These are phyloP conservation scores for Merluccius polli DNA, from an alignment of 2,797 vertebrate species.

Conservation along the genomic window DNA sequence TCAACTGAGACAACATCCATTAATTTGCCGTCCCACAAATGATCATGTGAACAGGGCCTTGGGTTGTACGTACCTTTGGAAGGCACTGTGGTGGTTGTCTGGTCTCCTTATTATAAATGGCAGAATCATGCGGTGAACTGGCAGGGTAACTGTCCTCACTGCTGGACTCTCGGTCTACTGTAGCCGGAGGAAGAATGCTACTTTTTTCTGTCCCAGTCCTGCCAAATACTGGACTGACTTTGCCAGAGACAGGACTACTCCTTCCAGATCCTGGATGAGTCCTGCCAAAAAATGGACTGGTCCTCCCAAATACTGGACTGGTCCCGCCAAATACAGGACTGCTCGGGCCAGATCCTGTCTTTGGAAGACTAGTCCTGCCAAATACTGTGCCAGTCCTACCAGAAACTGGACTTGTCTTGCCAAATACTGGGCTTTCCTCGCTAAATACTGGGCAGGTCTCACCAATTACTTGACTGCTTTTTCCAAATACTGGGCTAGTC, in stretches of 20 bases:
- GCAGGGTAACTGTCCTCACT: background rate
- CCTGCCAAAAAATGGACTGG: background rate
- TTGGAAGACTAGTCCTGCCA: background rate
- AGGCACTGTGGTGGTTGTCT: background rate
- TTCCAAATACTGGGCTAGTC: background rate
- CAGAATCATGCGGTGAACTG: background rate
- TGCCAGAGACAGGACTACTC: too few relatives aligned
- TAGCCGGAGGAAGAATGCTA: conserved; percentile 7
- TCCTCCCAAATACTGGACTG: background rate
- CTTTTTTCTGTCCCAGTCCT: background rate
- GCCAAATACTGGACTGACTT: background rate
- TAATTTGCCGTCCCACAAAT: background rate
- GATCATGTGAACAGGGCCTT: background rate
- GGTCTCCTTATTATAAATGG: background rate
- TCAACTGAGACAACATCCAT: background rate
- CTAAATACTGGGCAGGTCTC: background rate
- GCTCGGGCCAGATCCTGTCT: background rate
- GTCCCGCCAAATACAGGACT: background rate
- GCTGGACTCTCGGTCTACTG: background rate
- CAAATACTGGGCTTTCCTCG: background rate
- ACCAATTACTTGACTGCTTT: background rate
- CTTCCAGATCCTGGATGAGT: too few relatives aligned
- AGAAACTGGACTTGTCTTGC: background rate
- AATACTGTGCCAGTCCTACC: background rate
- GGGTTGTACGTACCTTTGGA: conserved; percentile 29